Evolutionary conservation across 2,888 invertebrate genomes (phyloP).

Genomic region (Melanostoma scalare): DNA sequence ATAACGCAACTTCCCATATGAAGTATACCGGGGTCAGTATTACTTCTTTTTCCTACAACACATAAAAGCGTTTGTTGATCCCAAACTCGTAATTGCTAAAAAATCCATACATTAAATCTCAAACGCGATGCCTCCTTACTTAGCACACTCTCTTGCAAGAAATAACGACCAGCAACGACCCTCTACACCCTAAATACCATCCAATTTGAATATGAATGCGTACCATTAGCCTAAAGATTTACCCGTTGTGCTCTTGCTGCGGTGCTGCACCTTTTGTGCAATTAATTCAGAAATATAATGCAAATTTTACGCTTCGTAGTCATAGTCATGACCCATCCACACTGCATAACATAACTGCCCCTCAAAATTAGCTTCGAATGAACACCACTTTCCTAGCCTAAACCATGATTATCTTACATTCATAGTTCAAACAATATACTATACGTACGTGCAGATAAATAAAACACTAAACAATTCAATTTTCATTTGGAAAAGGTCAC

Average conservation of each 20-base stretch:
- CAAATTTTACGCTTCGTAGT: conserved; percentile 41
- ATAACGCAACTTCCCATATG: too few relatives aligned
- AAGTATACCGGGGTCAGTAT: too few relatives aligned
- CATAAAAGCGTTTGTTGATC: too few relatives aligned
- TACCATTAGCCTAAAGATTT: conserved; percentile 28
- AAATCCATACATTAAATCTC: conserved; percentile 11
- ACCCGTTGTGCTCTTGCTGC: neutral
- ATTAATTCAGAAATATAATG: conserved; percentile 64
- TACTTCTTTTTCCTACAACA: too few relatives aligned
- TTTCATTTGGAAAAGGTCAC: conserved; percentile 78
- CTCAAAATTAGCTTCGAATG: conserved; percentile 39
- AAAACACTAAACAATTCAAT: conserved; percentile 9
- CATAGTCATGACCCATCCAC: conserved; percentile 49
- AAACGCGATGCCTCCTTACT: conserved; percentile 29
- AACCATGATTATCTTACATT: conserved; percentile 3
- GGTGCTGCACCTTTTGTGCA: conserved; percentile 61
- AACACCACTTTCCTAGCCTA: conserved; percentile 25
- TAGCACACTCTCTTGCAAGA: conserved; percentile 1
- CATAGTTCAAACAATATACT: neutral
- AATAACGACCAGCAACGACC: conserved; percentile 35
- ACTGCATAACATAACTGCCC: conserved; percentile 8
- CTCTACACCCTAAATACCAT: conserved; percentile 59
- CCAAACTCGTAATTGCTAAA: too few relatives aligned
- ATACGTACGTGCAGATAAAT: too few relatives aligned
- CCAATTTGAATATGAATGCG: conserved; percentile 68